Evolutionary conservation across 2,797 vertebrate species (phyloP), one percentile per base, ranked within the genome.

Genomic region (Melopsittacus undulatus): DNA sequence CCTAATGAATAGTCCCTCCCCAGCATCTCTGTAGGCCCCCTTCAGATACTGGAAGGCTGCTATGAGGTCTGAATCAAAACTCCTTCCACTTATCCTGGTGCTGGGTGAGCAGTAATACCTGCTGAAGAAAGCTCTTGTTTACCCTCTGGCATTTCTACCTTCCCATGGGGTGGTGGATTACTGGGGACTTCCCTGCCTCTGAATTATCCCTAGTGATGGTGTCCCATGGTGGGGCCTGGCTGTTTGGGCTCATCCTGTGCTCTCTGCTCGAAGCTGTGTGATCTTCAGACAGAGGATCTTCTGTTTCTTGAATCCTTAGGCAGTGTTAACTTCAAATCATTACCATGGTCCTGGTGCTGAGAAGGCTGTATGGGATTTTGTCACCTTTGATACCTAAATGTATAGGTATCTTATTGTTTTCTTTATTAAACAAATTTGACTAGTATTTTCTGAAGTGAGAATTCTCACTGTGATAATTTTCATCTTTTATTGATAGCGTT

Each of bases 311-410:
- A 61, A 7, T 56, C 63, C 8, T 10, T 18, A 16, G 42, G 19
- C 42, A 43, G 13, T 2, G 2, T 29, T 46, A n/a, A 42, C 10
- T 54, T 62, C 6, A 0, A 48, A 9, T 13, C 34, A 1, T 15
- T 19, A 1, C 36, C 2, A 0, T 30, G 27, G 1, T 74, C 26
- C 27, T 24, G 26, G 19, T 36, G 42, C 40, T 45, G 45, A 40
- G 26, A 42, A 73, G 24, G 9, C 4, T 2, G 8, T 1, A 1
- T 0, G 4, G 3, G 16, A 2, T 27, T 87, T n/a, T 23, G 2
- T 34, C 8, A 10, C 5, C 63, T 38, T 43, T 40, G 23, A 2
- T 67, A 27, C 20, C n/a, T 11, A 46, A 10, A 26, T 18, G 3
- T 5, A 6, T 2, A 7, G 7, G 11, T 32, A 1, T 1, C 17